Percentiles rank a stretch among this genome's conserved stretches.
These are phyloP conservation scores for Phortica variegata DNA, from an alignment of 1,140 invertebrate genomes.

Conservation along the genomic window DNA sequence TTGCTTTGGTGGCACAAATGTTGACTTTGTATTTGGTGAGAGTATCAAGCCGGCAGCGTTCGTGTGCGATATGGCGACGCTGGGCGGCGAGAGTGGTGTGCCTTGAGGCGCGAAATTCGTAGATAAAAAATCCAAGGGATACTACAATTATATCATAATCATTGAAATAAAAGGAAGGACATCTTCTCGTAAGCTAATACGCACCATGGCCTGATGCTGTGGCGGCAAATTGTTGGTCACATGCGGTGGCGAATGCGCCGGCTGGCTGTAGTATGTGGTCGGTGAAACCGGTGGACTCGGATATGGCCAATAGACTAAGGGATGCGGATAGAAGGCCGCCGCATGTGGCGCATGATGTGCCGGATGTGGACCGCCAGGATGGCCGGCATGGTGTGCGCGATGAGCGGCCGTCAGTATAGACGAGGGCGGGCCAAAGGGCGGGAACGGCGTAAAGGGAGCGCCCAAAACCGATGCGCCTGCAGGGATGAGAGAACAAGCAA, in stretches of 20 bases:
- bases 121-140: constrained; percentile 39
- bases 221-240: constrained; percentile 21
- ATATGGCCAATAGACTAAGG: constrained; percentile 85
- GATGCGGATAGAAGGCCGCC: constrained; percentile 59
- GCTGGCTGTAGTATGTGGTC: constrained; percentile 74
- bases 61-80: constrained; percentile 25
- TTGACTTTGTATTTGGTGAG: constrained; percentile 33
- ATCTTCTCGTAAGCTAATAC: constrained; percentile 6
- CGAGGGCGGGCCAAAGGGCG: constrained; percentile 45
- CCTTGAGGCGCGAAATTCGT: constrained; percentile 25
- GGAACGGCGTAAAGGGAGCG: constrained; percentile 41
- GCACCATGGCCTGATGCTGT: constrained; percentile 60
- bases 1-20: constrained; percentile 44
- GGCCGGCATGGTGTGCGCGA: constrained; percentile 59
- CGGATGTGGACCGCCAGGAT: constrained; percentile 24
- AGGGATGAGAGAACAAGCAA: not conserved
- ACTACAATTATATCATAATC: constrained; percentile 20
- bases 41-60: constrained; percentile 32
- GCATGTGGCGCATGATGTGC: constrained; percentile 36
- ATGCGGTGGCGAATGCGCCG: constrained; percentile 60
- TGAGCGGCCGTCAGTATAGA: constrained; percentile 54
- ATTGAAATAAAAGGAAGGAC: not conserved
- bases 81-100: constrained; percentile 38
- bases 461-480: constrained; percentile 45
- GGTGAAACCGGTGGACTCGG: constrained; percentile 89